Percentiles rank a stretch among this genome's conserved stretches.
Conservation (phyloP, 2,797 vertebrate species). For the Pseudomugil tenellus region DNA sequence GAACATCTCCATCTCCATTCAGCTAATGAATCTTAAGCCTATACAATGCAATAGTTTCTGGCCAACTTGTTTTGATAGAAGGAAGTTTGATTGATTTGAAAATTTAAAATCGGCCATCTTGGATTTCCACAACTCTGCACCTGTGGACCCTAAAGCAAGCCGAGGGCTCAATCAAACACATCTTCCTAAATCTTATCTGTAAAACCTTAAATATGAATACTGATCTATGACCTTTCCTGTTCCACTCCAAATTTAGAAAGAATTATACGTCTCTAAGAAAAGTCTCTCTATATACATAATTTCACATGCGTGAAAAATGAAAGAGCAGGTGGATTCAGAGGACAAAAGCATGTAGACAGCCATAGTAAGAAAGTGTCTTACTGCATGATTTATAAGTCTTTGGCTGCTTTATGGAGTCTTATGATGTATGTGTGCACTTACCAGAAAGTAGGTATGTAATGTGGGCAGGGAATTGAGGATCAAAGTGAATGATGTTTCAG, state of each 20-base stretch:
- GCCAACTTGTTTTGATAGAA: conserved; percentile 40
- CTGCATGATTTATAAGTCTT: conserved; percentile 74
- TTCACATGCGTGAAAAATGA: conserved; percentile 38
- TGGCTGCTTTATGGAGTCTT: conserved; percentile 58
- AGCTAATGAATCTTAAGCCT: conserved; percentile 51
- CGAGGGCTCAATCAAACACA: conserved; percentile 32
- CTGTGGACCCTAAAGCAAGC: conserved; percentile 6
- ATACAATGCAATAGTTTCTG: conserved; percentile 51
- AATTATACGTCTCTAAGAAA: conserved; percentile 4
- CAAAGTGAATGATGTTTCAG: conserved; percentile 69
- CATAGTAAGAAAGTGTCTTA: conserved; percentile 41
- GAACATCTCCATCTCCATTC: conserved; percentile 44
- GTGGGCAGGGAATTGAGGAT: conserved; percentile 60
- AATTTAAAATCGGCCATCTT: conserved; percentile 48
- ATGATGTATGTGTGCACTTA: conserved; percentile 77
- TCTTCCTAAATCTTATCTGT: too few species aligned
- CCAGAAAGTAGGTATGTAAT: conserved; percentile 62
- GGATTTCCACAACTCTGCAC: conserved; percentile 15
- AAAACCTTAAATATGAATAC: background rate
- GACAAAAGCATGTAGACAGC: conserved; percentile 51
- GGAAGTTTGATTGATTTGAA: conserved; percentile 35
- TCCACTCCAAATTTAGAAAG: conserved; percentile 26
- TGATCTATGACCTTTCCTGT: background rate
- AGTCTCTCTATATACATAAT: conserved; percentile 34
- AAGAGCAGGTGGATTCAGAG: conserved; percentile 22